These are phyloP conservation scores for Moxostoma hubbsi DNA, from an alignment of 2,797 vertebrate species.

Conservation along the genomic window DNA sequence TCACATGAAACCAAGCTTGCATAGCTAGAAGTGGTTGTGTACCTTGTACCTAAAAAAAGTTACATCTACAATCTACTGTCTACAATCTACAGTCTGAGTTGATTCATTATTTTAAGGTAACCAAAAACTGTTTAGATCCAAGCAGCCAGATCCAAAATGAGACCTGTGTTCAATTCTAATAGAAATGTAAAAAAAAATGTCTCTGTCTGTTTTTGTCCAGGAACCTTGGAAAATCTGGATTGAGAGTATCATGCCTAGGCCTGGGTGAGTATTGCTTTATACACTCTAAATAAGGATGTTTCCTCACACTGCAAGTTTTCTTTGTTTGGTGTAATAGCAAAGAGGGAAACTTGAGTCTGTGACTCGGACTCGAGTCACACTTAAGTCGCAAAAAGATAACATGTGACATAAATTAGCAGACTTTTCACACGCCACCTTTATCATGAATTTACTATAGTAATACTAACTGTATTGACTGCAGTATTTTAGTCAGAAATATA, in stretches of 20 bases:
- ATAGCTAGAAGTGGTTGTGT: no score
- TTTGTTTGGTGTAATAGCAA: not conserved
- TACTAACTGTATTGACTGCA: no score
- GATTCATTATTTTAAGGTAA: not conserved
- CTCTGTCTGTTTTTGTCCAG: slow-evolving; percentile 23
- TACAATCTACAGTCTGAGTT: not conserved
- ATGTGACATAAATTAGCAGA: no score
- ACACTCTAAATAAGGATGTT: not conserved
- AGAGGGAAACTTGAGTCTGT: no score
- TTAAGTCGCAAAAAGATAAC: no score
- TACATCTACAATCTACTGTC: no score
- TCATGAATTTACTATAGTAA: no score
- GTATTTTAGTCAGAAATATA: no score
- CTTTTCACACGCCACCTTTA: no score
- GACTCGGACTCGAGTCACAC: no score
- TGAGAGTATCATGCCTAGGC: slow-evolving; percentile 59
- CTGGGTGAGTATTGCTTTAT: slow-evolving; percentile 52
- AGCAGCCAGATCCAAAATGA: not conserved
- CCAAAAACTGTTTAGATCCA: not conserved
- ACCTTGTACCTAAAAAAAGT: no score
- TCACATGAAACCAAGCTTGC: no score
- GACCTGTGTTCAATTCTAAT: not conserved
- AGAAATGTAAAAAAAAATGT: not conserved
- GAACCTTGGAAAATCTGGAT: slow-evolving; percentile 61
- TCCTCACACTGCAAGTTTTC: not conserved